Conservation (phyloP, 2,113 vertebrate genomes). For the Holacanthus passer region DNA sequence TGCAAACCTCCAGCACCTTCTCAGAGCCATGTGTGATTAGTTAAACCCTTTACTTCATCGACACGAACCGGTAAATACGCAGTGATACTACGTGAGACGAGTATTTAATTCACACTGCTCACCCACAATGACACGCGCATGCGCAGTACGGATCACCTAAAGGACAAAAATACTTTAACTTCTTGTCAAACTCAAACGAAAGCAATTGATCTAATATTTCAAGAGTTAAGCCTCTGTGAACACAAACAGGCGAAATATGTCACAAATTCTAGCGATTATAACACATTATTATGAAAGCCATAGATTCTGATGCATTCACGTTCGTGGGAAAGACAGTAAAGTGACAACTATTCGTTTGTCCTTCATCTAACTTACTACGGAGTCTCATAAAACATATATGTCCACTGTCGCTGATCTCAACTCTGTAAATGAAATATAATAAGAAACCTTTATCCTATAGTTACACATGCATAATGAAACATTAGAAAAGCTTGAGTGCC, state of each 20-base stretch:
- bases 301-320: background rate
- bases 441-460: background rate
- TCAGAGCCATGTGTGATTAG: slow-evolving; percentile 73
- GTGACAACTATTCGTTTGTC: too few relatives aligned
- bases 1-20: slow-evolving; percentile 57
- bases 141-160: slow-evolving; percentile 55
- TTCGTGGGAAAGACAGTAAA: background rate
- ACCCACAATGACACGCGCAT: slow-evolving; percentile 32
- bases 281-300: background rate
- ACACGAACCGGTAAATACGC: background rate
- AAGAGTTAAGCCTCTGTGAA: background rate
- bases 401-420: too few relatives aligned
- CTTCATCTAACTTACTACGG: too few relatives aligned
- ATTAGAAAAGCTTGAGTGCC: background rate
- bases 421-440: background rate
- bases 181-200: background rate
- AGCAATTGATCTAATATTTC: background rate
- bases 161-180: slow-evolving; percentile 36
- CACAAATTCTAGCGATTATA: too few relatives aligned
- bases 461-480: background rate
- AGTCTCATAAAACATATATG: too few relatives aligned
- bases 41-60: background rate
- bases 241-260: rapidly evolving
- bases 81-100: background rate
- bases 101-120: background rate